phyloP scores from a whole-genome alignment of 2,888 invertebrate genomes.

The Ophraella communa region DNA sequence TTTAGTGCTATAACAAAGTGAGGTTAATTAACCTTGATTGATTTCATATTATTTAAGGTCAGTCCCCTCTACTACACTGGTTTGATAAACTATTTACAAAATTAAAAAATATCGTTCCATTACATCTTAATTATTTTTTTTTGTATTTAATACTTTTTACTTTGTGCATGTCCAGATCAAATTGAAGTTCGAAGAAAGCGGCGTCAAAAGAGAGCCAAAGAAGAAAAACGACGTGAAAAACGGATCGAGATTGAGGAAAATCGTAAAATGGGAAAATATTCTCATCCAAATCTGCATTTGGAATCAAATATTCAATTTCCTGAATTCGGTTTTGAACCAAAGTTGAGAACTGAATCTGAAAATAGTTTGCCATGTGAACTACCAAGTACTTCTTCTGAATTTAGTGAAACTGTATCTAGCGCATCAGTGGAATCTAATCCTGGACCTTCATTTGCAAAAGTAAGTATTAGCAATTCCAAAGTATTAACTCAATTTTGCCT shows the following conservation, averaged over 20 bases:
- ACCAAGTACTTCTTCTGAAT: constrained; percentile 43
- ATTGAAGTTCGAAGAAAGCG: constrained; percentile 71
- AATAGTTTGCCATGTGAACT: constrained; percentile 50
- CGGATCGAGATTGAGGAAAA: constrained; percentile 77
- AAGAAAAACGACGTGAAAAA: constrained; percentile 81
- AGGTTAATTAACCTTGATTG: constrained; percentile 55
- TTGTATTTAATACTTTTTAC: neutral
- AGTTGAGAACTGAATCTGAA: constrained; percentile 46
- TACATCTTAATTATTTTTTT: neutral
- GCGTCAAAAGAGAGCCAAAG: constrained; percentile 75
- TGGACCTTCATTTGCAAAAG: constrained; percentile 68
- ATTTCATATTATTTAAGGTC: constrained; percentile 49
- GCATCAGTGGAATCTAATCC: constrained; percentile 48
- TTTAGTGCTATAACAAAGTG: constrained; percentile 51
- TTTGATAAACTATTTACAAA: no score
- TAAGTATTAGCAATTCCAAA: constrained; percentile 43
- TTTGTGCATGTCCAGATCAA: constrained; percentile 67
- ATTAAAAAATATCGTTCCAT: neutral
- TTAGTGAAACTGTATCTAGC: constrained; percentile 43
- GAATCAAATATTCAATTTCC: constrained; percentile 68
- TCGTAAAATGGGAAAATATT: constrained; percentile 72
- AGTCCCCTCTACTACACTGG: constrained; percentile 55
- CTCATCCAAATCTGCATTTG: constrained; percentile 68
- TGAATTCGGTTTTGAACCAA: constrained; percentile 50
- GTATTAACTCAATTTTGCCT: neutral